Base-by-base conservation (phyloP, 1,140 invertebrate genomes). In the Panulirus ornatus region DNA sequence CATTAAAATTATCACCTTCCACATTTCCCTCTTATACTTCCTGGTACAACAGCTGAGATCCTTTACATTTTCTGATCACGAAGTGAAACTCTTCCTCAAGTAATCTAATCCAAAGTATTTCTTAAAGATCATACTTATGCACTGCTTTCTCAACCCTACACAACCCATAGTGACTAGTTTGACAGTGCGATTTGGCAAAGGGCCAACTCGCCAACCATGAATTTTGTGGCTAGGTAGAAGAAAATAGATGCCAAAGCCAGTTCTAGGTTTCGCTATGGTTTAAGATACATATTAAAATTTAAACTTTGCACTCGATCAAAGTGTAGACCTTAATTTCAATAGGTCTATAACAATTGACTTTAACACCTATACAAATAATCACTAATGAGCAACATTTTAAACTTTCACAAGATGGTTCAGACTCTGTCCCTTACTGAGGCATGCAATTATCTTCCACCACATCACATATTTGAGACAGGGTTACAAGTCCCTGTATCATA, bases 121-220 rank as follows among this genome's bases (percentile, higher is more conserved):
- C 36, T 83, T 71, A 34, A 19, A 27, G 38, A 16, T 73, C 70
- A 73, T 73, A 44, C 11, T 85, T 73, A 42, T 75, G 83, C 40
- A 84, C 58, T 27, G 70, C 70, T 73, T 85, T 71, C 42, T 19
- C 47, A 88, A 86, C 36, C 47, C 73, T 84, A 42, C 73, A 88
- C 88, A 84, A 54, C 70, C 88, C 76, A 34, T 16, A 89, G 88
- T 89, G 88, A 89, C 88, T 89, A 89, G 88, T 89, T 84, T 73
- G 70, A 83, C 66, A 81, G 70, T 51, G 78, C 79, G 42, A 75
- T n/a, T 73, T 36, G 34, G 79, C 63, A 66, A 82, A 42, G 54
- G 22, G 51, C 63, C 40, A 40, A 73, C 44, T 89, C 58, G 58
- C 47, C 16, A 83, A 78, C 30, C 58, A 78, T 82, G 30, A 42